A percentile compares a stretch with the other conserved stretches of the same genome.
Conservation (phyloP, 2,797 vertebrate genomes). For the Sciurus vulgaris region DNA sequence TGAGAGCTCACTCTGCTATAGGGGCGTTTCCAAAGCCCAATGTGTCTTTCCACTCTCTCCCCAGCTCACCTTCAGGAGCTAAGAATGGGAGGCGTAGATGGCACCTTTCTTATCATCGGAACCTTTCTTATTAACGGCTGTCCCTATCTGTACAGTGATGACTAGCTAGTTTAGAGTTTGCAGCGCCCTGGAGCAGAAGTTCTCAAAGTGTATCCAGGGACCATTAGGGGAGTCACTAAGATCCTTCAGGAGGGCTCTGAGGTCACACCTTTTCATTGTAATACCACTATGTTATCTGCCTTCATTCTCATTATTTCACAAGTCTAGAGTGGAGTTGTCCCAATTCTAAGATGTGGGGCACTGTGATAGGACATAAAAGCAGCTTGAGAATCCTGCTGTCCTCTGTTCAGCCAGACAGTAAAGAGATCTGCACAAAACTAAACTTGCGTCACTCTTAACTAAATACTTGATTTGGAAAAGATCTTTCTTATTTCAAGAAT, state of each 20-base stretch:
- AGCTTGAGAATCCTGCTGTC: background rate
- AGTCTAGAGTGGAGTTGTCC: background rate
- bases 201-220: background rate
- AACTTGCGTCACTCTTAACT: background rate
- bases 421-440: background rate
- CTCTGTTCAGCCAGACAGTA: background rate
- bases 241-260: background rate
- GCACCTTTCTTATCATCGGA: background rate
- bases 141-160: background rate
- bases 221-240: background rate
- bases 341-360: background rate
- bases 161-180: background rate
- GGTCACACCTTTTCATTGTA: background rate
- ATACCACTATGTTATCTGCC: background rate
- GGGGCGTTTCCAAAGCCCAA: background rate
- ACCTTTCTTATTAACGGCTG: background rate
- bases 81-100: background rate
- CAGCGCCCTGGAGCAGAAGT: background rate
- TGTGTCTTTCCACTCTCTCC: background rate
- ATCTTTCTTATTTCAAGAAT: slow-evolving; percentile 34
- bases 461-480: slow-evolving; percentile 1
- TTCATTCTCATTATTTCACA: background rate
- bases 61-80: slow-evolving; percentile 34
- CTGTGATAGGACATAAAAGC: background rate
- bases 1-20: background rate